Conservation (phyloP, 2,797 vertebrate genomes). For the Trachops cirrhosus region DNA sequence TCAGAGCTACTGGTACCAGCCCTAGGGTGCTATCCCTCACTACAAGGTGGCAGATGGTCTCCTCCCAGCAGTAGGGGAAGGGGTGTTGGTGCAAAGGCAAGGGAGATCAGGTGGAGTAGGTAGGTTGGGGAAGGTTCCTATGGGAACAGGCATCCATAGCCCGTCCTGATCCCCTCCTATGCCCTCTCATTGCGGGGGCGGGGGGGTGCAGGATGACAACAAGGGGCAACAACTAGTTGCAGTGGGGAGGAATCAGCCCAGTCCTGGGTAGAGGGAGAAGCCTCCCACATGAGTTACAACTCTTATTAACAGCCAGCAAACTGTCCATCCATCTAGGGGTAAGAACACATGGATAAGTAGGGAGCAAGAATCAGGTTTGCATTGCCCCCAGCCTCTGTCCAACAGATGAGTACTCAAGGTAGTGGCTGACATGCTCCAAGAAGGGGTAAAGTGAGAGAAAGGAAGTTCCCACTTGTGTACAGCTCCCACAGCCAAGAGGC, state of each 20-base stretch:
- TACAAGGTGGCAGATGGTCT: background rate
- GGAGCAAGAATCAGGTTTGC: slow-evolving; percentile 34
- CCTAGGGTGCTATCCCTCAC: background rate
- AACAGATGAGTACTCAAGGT: slow-evolving; percentile 79
- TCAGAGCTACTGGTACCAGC: background rate
- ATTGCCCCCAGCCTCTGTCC: slow-evolving; percentile 57
- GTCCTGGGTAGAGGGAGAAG: slow-evolving; percentile 25
- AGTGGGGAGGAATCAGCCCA: background rate
- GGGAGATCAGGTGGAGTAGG: background rate
- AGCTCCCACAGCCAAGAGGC: slow-evolving; percentile 6
- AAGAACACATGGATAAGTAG: background rate
- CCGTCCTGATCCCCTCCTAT: background rate
- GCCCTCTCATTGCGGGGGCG: background rate
- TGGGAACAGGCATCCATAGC: background rate
- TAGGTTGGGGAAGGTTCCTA: background rate
- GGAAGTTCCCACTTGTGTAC: slow-evolving; percentile 35
- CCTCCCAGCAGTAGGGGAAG: background rate
- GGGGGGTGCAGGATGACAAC: background rate
- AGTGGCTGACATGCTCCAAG: slow-evolving; percentile 56
- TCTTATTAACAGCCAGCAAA: slow-evolving; percentile 32
- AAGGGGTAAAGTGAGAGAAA: slow-evolving; percentile 38
- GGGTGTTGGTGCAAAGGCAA: background rate
- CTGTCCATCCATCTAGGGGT: slow-evolving; percentile 11
- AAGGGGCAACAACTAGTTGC: background rate
- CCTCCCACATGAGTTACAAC: background rate